phyloP scores from a whole-genome alignment of 2,113 vertebrate species.

The Limanda limanda region DNA sequence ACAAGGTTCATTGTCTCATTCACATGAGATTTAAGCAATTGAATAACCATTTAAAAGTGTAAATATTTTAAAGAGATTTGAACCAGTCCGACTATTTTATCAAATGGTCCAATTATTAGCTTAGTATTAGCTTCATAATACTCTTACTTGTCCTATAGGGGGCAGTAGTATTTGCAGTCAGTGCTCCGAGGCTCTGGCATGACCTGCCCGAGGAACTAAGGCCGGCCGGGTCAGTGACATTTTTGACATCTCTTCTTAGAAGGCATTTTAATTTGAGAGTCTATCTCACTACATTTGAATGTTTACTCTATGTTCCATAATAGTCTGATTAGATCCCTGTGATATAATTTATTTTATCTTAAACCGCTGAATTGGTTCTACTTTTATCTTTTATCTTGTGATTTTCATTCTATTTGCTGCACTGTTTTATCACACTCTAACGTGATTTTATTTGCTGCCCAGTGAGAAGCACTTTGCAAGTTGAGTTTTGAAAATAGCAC shows the following conservation, averaged over 20 bases:
- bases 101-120: neutral
- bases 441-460: too few species aligned
- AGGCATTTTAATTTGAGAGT: neutral
- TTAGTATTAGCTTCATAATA: slow-evolving; percentile 4
- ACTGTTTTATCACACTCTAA: too few species aligned
- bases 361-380: too few species aligned
- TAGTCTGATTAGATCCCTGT: neutral
- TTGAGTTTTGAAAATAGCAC: neutral
- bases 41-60: neutral
- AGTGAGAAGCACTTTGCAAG: neutral
- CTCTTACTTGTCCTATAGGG: slow-evolving; percentile 6
- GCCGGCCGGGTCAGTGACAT: too few species aligned
- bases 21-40: slow-evolving; percentile 7
- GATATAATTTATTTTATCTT: neutral
- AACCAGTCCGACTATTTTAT: neutral
- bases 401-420: too few species aligned
- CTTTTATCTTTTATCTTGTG: too few species aligned
- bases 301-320: neutral
- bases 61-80: neutral
- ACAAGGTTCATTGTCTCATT: neutral
- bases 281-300: too few species aligned
- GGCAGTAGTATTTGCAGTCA: neutral
- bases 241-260: neutral
- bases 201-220: neutral
- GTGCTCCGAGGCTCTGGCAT: neutral